Percentiles rank a stretch among this genome's conserved stretches.
phyloP scores from a whole-genome alignment of 2,797 vertebrate species.

The Paedocypris micromegethes region DNA sequence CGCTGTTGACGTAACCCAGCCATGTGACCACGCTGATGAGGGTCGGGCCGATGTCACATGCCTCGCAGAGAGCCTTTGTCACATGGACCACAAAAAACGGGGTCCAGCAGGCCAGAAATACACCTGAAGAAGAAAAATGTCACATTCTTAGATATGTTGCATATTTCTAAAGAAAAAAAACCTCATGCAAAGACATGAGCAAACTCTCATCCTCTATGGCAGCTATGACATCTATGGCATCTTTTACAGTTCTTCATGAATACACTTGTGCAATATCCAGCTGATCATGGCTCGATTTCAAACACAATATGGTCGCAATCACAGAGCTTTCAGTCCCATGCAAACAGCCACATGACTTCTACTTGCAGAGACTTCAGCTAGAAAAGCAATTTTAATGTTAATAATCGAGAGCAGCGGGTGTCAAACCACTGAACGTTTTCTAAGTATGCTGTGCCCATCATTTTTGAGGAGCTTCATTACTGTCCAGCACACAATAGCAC shows the following conservation, averaged over 20 bases:
- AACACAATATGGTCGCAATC: background rate
- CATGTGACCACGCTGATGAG: constrained; percentile 72
- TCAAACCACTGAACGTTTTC: constrained; percentile 2
- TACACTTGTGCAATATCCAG: background rate
- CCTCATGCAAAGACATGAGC: background rate
- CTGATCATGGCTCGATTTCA: background rate
- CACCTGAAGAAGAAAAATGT: constrained; percentile 53
- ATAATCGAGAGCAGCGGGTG: constrained; percentile 12
- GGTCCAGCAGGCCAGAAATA: constrained; percentile 73
- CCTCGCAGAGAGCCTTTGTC: constrained; percentile 64
- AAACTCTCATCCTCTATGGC: background rate
- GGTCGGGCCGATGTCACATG: constrained; percentile 62
- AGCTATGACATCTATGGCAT: background rate
- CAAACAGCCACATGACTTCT: constrained; percentile 14
- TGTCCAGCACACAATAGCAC: background rate
- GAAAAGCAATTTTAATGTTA: constrained; percentile 7
- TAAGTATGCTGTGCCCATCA: background rate
- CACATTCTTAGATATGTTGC: background rate
- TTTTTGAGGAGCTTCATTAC: constrained; percentile 3
- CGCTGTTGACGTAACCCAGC: constrained; percentile 74
- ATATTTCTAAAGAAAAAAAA: background rate
- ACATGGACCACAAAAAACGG: constrained; percentile 73
- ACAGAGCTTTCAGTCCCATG: background rate
- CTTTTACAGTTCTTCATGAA: background rate
- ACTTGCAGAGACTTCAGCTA: background rate